Evolutionary conservation across 2,797 vertebrate genomes (phyloP), one percentile per base, ranked within the genome.

Genomic region (Pterois miles): DNA sequence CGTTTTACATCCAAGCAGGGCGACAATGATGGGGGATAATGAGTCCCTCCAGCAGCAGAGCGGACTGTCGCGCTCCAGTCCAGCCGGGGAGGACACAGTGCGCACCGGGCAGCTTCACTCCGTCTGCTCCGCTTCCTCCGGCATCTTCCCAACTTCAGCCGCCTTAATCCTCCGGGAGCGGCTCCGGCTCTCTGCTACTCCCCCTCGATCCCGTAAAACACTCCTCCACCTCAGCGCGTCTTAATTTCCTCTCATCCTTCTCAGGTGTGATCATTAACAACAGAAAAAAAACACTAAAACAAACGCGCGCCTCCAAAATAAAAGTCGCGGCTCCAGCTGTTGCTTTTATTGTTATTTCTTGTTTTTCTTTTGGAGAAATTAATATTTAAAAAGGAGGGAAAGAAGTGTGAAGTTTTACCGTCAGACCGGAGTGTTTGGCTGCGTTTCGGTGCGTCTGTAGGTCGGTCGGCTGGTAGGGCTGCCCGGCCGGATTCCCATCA

Each of bases 81-180:
- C 52, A 56, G 83, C 78, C 74, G 80, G 54, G 43, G 48, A 79
- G 23, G 43, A 16, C n/a, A 40, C 8, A 8, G 80, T 43, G 86
- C 82, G 85, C 85, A 36, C 86, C 71, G 81, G 80, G 68, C 58
- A 16, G 69, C 76, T 33, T 85, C 80, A 82, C 64, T 84, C 69
- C 71, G 71, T 33, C 70, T 11, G 64, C 74, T 33, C 60, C 71
- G 31, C 70, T n/a, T 74, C 81, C 43, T 81, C 76, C 70, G 29
- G 50, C 78, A 76, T 85, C 80, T 58, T 62, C 71, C 2, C 63
- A 83, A 79, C 80, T 83, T 85, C 31, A 67, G 68, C 59, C 59
- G 77, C 77, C 40, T 57, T 60, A 40, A 36, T 71, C 65, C 80
- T 62, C 54, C 76, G 1, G 29, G 52, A 48, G 54, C 54, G 23